Base-by-base conservation (phyloP, 2,888 invertebrate species). In the Disparrhopalites patrizii region DNA sequence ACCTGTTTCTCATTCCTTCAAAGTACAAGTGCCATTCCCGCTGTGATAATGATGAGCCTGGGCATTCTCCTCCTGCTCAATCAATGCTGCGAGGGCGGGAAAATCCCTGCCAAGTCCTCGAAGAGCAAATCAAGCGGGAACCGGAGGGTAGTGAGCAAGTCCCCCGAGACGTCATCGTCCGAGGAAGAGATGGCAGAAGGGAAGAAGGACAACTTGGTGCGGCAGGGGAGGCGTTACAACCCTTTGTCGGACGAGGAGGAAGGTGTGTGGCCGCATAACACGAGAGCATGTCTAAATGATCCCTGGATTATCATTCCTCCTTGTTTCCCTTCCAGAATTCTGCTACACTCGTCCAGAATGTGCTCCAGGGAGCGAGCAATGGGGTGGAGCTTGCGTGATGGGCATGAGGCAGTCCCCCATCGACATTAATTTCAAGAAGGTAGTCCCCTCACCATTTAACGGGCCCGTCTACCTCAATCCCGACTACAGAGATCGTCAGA, bases 401-500 rank as follows among this genome's bases (percentile, higher is more conserved):
- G 91, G 91, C 1, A 77, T 77, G 38, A 79, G 80, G 40, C 92
- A 92, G 78, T 91, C 91, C 0, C 92, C 92, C 0, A 89, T 92
- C 20, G 56, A 68, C 33, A 56, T 68, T 18, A 27, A 40, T 13
- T 18, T 13, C 1, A 33, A 57, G 13, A 20, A 57, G 10, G 57
- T 65, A 23, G 28, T 51, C 5, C 10, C n/a, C 3, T 57, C 57
- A 5, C 13, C n/a, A 20, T 50, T n/a, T 18, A 38, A 38, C n/a
- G 64, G 57, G 3, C 64, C 64, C 13, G 56, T 65, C 7, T 65
- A 50, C 18, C 23, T 65, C 18, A 65, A 57, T 51, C 27, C 33
- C 8, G 64, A 65, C 27, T 65, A 65, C 28, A 25, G 63, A 43
- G 25, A 36, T n/a, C 25, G 25, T 3, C 62, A 62, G 28, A 36